These are phyloP conservation scores for Eretmochelys imbricata DNA, from an alignment of 2,113 vertebrate species.

Conservation along the genomic window DNA sequence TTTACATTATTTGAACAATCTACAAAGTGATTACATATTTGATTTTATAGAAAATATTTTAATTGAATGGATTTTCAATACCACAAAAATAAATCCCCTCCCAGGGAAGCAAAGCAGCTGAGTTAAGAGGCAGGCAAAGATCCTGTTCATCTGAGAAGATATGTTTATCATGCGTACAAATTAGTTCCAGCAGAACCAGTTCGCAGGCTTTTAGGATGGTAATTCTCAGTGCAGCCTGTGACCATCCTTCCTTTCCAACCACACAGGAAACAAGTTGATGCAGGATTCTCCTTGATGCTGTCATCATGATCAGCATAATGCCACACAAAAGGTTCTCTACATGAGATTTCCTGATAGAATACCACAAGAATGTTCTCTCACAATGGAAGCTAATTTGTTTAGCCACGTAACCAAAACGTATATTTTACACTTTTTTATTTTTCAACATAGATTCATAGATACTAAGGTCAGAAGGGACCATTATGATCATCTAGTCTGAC, in stretches of 20 bases:
- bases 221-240: not conserved
- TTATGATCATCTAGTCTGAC: too few species aligned
- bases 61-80: too few species aligned
- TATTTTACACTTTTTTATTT: not conserved
- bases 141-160: not conserved
- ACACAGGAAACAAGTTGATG: fast-evolving
- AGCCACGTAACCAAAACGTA: not conserved
- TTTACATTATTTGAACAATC: too few species aligned
- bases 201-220: not conserved
- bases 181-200: not conserved
- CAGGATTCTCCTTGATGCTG: not conserved
- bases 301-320: not conserved
- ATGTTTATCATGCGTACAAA: not conserved
- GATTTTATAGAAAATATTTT: too few species aligned
- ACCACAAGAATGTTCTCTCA: not conserved
- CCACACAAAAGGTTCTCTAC: not conserved
- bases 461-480: too few species aligned
- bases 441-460: not conserved
- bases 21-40: too few species aligned
- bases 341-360: not conserved
- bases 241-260: fast-evolving
- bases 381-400: not conserved
- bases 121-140: not conserved
- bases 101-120: not conserved
- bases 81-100: too few species aligned